Percentiles rank a stretch among this genome's conserved stretches.
Evolutionary conservation across 2,888 invertebrate species (phyloP).

Genomic region (Pyrrhia umbra): DNA sequence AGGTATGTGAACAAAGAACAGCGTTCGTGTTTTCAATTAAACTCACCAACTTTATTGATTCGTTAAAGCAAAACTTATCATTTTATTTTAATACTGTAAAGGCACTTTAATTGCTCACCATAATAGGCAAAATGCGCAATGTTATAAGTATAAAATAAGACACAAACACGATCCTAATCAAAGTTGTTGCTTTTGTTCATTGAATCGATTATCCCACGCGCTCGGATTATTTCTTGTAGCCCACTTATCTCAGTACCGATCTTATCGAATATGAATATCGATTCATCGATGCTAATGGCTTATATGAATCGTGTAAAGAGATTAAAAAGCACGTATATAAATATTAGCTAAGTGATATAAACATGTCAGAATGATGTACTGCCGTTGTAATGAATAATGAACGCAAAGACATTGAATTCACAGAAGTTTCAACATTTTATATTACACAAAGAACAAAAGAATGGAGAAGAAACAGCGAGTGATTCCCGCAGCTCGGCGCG

Average conservation of each 20-base stretch:
- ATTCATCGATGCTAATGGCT: slow-evolving; percentile 69
- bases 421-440: slow-evolving; percentile 62
- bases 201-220: slow-evolving; percentile 83
- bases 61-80: neutral
- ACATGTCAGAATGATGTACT: slow-evolving; percentile 51
- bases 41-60: neutral
- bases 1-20: neutral
- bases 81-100: neutral
- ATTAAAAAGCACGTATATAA: slow-evolving; percentile 43
- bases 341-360: slow-evolving; percentile 45
- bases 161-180: slow-evolving; percentile 76
- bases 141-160: slow-evolving; percentile 69
- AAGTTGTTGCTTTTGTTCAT: slow-evolving; percentile 77
- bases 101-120: slow-evolving; percentile 28
- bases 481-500: slow-evolving; percentile 51
- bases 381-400: slow-evolving; percentile 63
- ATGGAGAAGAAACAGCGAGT: slow-evolving; percentile 60
- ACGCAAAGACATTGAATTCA: slow-evolving; percentile 64
- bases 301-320: slow-evolving; percentile 45
- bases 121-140: slow-evolving; percentile 54
- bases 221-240: slow-evolving; percentile 74
- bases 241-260: slow-evolving; percentile 72
- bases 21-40: neutral
- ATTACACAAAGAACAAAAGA: slow-evolving; percentile 64
- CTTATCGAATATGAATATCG: slow-evolving; percentile 75